A percentile compares a stretch with the other conserved stretches of the same genome.
Evolutionary conservation across 2,113 vertebrate genomes (phyloP).

Genomic region (Rhinoderma darwinii): DNA sequence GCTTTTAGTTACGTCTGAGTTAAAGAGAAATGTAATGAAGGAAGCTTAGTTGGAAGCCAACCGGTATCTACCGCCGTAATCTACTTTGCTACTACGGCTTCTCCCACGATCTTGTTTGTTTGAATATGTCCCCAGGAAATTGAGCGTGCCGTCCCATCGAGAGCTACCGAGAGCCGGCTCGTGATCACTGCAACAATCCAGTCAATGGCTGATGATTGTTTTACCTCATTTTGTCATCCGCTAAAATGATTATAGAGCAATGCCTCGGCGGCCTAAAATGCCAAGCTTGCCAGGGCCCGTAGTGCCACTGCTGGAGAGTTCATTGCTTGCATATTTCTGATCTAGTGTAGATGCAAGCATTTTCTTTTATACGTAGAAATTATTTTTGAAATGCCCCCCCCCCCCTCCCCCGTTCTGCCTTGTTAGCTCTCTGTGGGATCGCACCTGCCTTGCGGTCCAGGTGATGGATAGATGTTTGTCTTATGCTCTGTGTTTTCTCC

Average conservation of each 20-base stretch:
- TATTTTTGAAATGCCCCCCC: neutral
- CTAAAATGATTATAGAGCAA: neutral
- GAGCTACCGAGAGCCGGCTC: conserved; percentile 20
- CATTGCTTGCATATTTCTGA: neutral
- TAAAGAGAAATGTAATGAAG: conserved; percentile 29
- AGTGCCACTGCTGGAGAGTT: neutral
- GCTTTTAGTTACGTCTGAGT: conserved; percentile 66
- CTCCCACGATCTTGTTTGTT: conserved; percentile 22
- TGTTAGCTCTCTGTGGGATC: conserved; percentile 44
- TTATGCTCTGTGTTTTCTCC: conserved; percentile 65
- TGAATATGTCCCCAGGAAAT: conserved; percentile 6
- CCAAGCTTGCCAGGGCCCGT: neutral
- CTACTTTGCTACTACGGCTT: conserved; percentile 40
- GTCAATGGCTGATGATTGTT: too few relatives aligned
- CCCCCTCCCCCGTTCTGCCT: neutral
- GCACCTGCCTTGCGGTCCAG: conserved; percentile 44
- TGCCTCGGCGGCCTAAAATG: neutral
- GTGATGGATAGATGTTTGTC: conserved; percentile 67
- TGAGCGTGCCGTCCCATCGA: conserved; percentile 40
- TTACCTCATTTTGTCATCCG: neutral
- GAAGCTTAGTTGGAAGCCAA: conserved; percentile 45
- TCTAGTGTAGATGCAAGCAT: neutral
- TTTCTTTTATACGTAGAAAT: neutral
- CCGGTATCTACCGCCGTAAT: conserved; percentile 22
- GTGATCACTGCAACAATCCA: neutral